Conservation (phyloP, 2,888 invertebrate species). For the Agrochola macilenta region DNA sequence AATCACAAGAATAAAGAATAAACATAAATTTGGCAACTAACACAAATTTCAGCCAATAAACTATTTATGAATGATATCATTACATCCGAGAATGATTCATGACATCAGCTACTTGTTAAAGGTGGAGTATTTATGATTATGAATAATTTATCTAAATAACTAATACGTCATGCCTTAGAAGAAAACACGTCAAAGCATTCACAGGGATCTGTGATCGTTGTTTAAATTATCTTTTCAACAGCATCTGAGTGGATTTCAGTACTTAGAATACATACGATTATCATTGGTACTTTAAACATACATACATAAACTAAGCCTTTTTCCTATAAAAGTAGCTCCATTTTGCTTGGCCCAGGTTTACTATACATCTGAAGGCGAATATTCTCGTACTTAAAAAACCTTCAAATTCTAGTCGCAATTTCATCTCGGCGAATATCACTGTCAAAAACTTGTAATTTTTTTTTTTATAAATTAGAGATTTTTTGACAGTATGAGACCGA, state of each 20-base stretch:
- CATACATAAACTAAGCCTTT: neutral
- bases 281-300: neutral
- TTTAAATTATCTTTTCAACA: constrained; percentile 2
- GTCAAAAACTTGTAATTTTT: too few relatives aligned
- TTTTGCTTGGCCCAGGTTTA: neutral
- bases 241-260: neutral
- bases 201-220: neutral
- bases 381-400: too few relatives aligned
- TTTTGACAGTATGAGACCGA: too few relatives aligned
- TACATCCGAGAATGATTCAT: constrained; percentile 21
- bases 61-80: constrained; percentile 29
- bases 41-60: constrained; percentile 23
- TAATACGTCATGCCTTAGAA: constrained; percentile 9
- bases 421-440: too few relatives aligned
- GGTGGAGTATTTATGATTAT: constrained; percentile 9
- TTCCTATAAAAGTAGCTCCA: too few relatives aligned
- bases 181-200: constrained; percentile 13
- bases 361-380: too few relatives aligned
- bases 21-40: constrained; percentile 17
- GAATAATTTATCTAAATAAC: constrained; percentile 34
- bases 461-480: too few relatives aligned
- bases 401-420: too few relatives aligned
- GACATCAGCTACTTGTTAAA: constrained; percentile 32
- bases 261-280: neutral
- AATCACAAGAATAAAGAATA: neutral